Percentiles rank a stretch among this genome's conserved stretches.
phyloP scores from a whole-genome alignment of 2,888 invertebrate genomes.

The Bembecia ichneumoniformis region DNA sequence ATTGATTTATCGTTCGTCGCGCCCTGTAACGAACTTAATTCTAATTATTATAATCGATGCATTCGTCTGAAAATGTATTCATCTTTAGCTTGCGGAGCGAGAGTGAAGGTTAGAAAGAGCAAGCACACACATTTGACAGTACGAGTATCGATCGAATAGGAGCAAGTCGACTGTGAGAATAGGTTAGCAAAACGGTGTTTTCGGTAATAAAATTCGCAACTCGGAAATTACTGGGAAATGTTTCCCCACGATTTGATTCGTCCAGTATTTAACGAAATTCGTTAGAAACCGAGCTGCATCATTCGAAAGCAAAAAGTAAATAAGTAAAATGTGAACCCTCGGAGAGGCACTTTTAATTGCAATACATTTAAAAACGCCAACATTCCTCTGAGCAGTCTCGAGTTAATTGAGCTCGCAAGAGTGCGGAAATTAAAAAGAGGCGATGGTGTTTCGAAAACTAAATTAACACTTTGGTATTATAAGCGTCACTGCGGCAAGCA shows the following conservation, averaged over 20 bases:
- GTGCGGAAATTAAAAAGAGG: not conserved
- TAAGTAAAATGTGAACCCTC: no score
- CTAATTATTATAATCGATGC: not conserved
- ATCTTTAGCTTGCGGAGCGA: not conserved
- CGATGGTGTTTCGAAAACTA: not conserved
- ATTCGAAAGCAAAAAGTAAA: no score
- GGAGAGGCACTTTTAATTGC: not conserved
- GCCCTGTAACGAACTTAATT: not conserved
- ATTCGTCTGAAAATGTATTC: not conserved
- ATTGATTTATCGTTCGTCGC: no score
- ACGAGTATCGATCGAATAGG: constrained; percentile 1
- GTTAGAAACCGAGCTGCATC: no score
- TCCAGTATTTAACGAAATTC: no score
- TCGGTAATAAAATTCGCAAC: not conserved
- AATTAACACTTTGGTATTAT: not conserved
- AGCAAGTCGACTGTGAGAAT: not conserved
- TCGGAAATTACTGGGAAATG: not conserved
- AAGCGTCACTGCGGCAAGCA: not conserved
- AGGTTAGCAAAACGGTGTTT: not conserved
- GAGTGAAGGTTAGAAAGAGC: not conserved
- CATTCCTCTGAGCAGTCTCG: not conserved
- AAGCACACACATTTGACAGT: not conserved
- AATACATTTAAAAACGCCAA: not conserved
- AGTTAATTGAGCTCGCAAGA: not conserved
- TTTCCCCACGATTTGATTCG: not conserved